Evolutionary conservation across 2,888 invertebrate genomes (phyloP).

Genomic region (Pristionchus japonicus): DNA sequence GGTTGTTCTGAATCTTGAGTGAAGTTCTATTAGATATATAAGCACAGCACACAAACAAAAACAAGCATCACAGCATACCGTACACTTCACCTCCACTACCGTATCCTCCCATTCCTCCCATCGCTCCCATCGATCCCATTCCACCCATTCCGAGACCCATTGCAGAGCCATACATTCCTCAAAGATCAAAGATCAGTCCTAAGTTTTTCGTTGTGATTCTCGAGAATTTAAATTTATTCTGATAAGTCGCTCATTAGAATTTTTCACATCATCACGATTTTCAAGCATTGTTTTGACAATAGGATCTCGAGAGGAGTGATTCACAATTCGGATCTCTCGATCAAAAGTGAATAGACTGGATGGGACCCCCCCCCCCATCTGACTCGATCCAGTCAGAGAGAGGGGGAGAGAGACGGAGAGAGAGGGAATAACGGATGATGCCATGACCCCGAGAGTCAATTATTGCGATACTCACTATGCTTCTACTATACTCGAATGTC

Average conservation of each 20-base stretch:
- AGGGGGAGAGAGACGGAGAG: background rate
- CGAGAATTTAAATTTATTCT: too few relatives aligned
- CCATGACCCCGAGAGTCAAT: slow-evolving; percentile 15
- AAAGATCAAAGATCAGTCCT: background rate
- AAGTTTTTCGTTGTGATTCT: too few relatives aligned
- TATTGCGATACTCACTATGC: background rate
- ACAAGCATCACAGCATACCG: background rate
- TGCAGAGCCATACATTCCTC: slow-evolving; percentile 39
- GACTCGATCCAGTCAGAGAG: slow-evolving; percentile 8
- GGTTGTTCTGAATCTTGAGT: background rate
- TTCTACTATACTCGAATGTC: background rate
- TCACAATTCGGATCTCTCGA: background rate
- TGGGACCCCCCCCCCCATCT: background rate
- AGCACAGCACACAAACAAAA: background rate
- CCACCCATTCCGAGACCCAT: slow-evolving; percentile 37
- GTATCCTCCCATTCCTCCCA: slow-evolving; percentile 44
- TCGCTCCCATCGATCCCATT: background rate
- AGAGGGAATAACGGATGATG: slow-evolving; percentile 19
- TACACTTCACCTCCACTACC: slow-evolving; percentile 45
- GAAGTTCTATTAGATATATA: too few relatives aligned
- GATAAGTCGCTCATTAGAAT: too few relatives aligned
- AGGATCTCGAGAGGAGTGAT: background rate
- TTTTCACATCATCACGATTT: too few relatives aligned
- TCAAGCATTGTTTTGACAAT: background rate
- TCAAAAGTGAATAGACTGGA: background rate